Base-by-base conservation (phyloP, 2,113 vertebrate species). In the Cygnus buccinator region DNA sequence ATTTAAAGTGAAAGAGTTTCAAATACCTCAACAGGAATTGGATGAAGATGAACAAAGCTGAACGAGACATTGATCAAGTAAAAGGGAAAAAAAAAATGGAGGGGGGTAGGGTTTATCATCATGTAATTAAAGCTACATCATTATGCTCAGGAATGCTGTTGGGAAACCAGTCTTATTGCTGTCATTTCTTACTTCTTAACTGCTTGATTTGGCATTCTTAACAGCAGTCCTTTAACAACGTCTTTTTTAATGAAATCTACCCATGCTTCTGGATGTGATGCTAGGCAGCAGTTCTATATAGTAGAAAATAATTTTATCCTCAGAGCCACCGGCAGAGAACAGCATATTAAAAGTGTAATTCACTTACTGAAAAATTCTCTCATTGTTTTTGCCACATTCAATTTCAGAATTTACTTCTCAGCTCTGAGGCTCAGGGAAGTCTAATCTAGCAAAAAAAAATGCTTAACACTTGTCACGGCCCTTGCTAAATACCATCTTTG, bases 281-380 rank as follows among this genome's bases (percentile, higher is more conserved):
- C 39, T 44, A 85, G 61, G 54, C 63, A 91, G 37, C 43, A 90
- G 25, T 73, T 93, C 84, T 95, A 35, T 41, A 43, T 11, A 26
- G 29, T 43, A 92, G 44, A 81, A 92, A 88, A 82, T 52, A 46
- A 84, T 92, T 94, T 92, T 54, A 93, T 68, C 62, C 48, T 58
- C 33, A 62, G 58, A 90, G 35, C 80, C 35, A 48, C 66, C 0
- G 3, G 73, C 83, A 91, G 80, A 87, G 76, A 94, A 66, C 20
- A 87, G 39, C 48, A 57, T 96, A 96, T 94, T 96, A 93, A 95
- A 96, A 93, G 44, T 46, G 57, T 89, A 94, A 96, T 91, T 97
- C 92, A 89, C 70, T 81, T 84, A 39, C 68, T 86, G 46, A 95
- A 95, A 89, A 79, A 11, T 44, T 82, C 8, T 76, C 15, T 10